These are phyloP conservation scores for Whitmania pigra DNA, from an alignment of 1,140 invertebrate species.

Conservation along the genomic window DNA sequence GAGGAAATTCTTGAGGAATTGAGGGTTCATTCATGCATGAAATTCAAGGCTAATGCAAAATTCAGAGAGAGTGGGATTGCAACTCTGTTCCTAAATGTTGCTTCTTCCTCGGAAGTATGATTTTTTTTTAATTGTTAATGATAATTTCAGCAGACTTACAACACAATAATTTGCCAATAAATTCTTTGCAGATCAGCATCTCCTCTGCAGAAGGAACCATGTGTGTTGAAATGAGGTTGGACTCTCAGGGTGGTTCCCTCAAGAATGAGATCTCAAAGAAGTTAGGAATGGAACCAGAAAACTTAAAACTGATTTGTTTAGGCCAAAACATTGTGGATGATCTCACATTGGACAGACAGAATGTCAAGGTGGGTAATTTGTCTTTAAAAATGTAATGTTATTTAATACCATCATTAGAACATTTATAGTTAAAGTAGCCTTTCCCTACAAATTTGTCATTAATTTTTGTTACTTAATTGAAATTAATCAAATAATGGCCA, in stretches of 20 bases:
- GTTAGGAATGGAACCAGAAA: too few relatives aligned
- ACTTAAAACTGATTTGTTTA: too few relatives aligned
- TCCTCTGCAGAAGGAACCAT: not conserved
- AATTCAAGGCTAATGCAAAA: conserved; percentile 50
- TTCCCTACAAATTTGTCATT: not conserved
- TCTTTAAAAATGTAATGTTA: not conserved
- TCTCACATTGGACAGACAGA: too few relatives aligned
- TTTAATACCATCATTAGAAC: not conserved
- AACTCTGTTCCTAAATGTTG: conserved; percentile 50
- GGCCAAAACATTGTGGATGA: too few relatives aligned
- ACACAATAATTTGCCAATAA: too few relatives aligned
- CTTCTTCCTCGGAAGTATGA: conserved; percentile 25
- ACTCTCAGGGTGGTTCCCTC: too few relatives aligned
- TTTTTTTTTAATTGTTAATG: conserved; percentile 4
- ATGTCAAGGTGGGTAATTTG: not conserved
- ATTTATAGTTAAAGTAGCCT: not conserved
- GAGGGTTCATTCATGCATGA: conserved; percentile 55
- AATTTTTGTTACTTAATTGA: not conserved
- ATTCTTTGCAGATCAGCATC: too few relatives aligned
- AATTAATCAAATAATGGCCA: too few relatives aligned
- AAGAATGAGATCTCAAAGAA: too few relatives aligned
- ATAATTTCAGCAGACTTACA: not conserved
- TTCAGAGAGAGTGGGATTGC: conserved; percentile 55
- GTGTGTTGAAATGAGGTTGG: too few relatives aligned
- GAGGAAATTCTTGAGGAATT: conserved; percentile 48